Percentiles rank a stretch among this genome's conserved stretches.
Evolutionary conservation across 2,888 invertebrate species (phyloP).

Genomic region (Drepanosiphum platanoidis): DNA sequence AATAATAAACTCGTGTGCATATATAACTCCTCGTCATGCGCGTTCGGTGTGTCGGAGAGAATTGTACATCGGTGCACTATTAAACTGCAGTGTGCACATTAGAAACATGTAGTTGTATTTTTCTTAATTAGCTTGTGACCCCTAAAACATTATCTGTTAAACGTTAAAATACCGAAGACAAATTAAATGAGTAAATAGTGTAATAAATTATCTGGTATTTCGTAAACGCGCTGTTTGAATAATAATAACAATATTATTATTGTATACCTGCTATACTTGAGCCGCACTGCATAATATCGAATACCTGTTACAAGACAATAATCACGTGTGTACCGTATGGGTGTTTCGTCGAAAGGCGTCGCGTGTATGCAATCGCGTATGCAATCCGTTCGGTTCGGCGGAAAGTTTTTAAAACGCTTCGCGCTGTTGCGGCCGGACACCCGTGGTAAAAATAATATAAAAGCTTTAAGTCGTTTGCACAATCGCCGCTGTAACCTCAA

Average conservation of each 20-base stretch:
- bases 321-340: background rate
- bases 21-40: background rate
- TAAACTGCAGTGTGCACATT: background rate
- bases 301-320: background rate
- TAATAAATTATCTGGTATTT: slow-evolving; percentile 4
- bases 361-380: slow-evolving; percentile 27
- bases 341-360: slow-evolving; percentile 26
- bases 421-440: background rate
- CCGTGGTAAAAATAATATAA: background rate
- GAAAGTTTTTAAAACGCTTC: background rate
- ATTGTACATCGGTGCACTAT: too few relatives aligned
- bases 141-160: slow-evolving; percentile 20
- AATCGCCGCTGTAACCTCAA: background rate
- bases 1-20: background rate
- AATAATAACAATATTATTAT: background rate
- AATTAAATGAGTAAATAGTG: background rate
- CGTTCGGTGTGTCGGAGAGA: background rate
- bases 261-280: background rate
- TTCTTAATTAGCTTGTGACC: background rate
- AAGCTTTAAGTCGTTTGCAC: background rate
- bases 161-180: background rate
- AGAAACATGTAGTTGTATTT: background rate
- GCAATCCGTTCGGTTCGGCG: background rate
- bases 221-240: background rate
- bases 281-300: background rate